These are phyloP conservation scores for Julus scanicus DNA, from an alignment of 2,888 invertebrate genomes.

Conservation along the genomic window DNA sequence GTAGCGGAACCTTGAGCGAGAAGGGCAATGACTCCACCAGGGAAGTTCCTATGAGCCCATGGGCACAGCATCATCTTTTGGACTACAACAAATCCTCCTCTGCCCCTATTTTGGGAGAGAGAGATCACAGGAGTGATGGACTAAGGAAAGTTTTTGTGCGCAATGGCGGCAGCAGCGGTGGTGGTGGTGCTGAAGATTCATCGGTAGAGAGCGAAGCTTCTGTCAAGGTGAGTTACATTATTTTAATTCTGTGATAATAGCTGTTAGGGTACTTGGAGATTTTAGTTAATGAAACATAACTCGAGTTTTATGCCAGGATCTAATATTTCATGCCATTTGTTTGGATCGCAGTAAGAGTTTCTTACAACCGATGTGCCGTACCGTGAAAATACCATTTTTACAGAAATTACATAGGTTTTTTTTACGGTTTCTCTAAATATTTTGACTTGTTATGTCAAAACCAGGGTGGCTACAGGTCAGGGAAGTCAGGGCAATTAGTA, in stretches of 20 bases:
- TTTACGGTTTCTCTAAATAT: too few relatives aligned
- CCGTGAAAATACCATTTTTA: too few relatives aligned
- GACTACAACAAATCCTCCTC: slow-evolving; percentile 42
- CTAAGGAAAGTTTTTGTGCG: neutral
- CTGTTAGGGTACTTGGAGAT: too few relatives aligned
- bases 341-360: too few relatives aligned
- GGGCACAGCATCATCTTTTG: neutral
- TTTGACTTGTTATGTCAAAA: too few relatives aligned
- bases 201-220: neutral
- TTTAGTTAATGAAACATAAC: too few relatives aligned
- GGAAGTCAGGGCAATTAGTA: too few relatives aligned
- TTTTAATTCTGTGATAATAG: neutral
- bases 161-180: neutral
- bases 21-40: neutral
- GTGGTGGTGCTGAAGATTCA: neutral
- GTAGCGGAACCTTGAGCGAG: neutral
- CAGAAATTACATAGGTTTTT: too few relatives aligned
- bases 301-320: too few relatives aligned
- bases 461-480: too few relatives aligned
- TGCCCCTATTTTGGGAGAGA: neutral
- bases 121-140: neutral
- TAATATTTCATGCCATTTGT: too few relatives aligned
- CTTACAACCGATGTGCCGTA: too few relatives aligned
- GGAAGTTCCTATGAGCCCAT: slow-evolving; percentile 7
- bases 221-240: slow-evolving; percentile 21